Conservation (phyloP, 1,140 invertebrate species). For the Cecropterus lyciades region DNA sequence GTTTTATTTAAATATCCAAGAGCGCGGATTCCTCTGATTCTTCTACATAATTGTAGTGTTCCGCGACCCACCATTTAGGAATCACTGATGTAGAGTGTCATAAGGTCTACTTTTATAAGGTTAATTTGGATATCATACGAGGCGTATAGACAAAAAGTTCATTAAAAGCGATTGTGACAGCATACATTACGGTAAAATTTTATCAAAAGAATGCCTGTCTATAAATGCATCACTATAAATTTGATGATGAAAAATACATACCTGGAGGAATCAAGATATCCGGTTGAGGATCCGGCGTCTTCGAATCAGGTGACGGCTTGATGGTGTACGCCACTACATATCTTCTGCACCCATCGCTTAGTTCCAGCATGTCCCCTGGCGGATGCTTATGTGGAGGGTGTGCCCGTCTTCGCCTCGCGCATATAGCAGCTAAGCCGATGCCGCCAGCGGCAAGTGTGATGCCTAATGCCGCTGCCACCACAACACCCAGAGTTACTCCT, state of each 20-base stretch:
- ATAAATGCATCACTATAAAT: too few relatives aligned
- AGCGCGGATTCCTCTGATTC: too few relatives aligned
- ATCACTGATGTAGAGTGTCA: too few relatives aligned
- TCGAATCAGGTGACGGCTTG: slow-evolving; percentile 69
- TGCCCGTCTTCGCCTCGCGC: slow-evolving; percentile 59
- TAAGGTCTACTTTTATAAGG: too few relatives aligned
- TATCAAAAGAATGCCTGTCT: too few relatives aligned
- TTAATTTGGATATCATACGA: too few relatives aligned
- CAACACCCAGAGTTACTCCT: slow-evolving; percentile 63
- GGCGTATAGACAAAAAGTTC: too few relatives aligned
- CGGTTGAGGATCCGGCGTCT: slow-evolving; percentile 75
- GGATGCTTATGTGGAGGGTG: slow-evolving; percentile 71
- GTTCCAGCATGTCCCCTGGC: slow-evolving; percentile 72
- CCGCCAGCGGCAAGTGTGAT: slow-evolving; percentile 57
- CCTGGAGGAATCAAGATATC: slow-evolving; percentile 76
- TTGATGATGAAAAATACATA: slow-evolving; percentile 40
- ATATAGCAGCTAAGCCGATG: slow-evolving; percentile 62
- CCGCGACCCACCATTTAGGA: too few relatives aligned
- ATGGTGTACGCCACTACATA: slow-evolving; percentile 78
- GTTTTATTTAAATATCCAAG: too few relatives aligned
- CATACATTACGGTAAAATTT: too few relatives aligned
- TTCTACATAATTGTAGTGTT: too few relatives aligned
- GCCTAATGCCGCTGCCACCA: slow-evolving; percentile 64
- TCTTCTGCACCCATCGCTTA: slow-evolving; percentile 72
- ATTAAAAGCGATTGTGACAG: too few relatives aligned